Conservation (phyloP, 2,113 vertebrate species). For the Peromyscus californicus region DNA sequence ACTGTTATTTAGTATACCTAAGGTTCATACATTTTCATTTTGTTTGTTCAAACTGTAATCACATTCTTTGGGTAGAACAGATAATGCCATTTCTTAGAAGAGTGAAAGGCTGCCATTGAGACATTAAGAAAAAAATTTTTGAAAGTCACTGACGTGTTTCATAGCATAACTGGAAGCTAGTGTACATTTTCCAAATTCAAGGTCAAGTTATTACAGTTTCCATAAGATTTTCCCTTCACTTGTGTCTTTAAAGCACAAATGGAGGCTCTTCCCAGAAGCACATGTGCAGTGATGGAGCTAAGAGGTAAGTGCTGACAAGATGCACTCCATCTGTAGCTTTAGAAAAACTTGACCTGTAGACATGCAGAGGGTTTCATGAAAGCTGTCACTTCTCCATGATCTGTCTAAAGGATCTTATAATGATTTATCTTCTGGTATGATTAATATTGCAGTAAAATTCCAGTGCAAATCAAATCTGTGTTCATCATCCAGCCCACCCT, state of each 20-base stretch:
- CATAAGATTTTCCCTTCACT: not conserved
- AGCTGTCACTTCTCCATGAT: not conserved
- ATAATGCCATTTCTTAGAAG: not conserved
- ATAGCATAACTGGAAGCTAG: not conserved
- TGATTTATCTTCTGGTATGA: not conserved
- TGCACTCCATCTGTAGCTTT: not conserved
- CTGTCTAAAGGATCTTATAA: constrained; percentile 6
- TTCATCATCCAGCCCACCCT: not conserved
- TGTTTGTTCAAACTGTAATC: not conserved
- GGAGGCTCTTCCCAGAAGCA: constrained; percentile 18
- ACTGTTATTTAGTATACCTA: not conserved
- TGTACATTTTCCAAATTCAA: constrained; percentile 37
- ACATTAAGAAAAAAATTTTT: constrained; percentile 35
- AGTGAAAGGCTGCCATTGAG: not conserved
- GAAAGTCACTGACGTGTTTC: not conserved
- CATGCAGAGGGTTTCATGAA: not conserved
- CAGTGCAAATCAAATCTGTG: not conserved
- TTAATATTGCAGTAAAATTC: not conserved
- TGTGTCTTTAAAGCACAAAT: constrained; percentile 56
- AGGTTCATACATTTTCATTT: not conserved
- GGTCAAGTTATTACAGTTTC: not conserved
- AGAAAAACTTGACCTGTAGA: constrained; percentile 1
- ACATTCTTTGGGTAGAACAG: not conserved
- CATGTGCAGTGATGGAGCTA: not conserved
- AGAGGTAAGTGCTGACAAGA: not conserved